phyloP scores from a whole-genome alignment of 2,113 vertebrate species.

The Neopipo cinnamomea region DNA sequence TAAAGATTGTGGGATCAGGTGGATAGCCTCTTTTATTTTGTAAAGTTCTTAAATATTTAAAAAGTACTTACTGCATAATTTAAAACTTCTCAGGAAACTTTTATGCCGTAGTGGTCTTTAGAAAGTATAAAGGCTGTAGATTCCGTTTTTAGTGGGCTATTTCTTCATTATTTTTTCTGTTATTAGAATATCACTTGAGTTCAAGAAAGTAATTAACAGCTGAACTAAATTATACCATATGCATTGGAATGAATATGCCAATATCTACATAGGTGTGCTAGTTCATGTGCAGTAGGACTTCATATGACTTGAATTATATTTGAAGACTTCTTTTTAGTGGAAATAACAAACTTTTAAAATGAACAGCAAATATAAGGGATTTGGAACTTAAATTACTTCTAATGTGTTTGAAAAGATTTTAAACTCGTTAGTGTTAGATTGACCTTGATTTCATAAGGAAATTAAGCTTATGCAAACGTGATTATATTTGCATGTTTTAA shows the following conservation, averaged over 20 bases:
- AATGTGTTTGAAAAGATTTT: neutral
- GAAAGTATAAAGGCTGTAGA: neutral
- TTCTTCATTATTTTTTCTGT: neutral
- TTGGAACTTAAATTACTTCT: neutral
- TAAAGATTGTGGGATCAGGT: neutral
- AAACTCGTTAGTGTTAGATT: neutral
- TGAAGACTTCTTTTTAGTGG: neutral
- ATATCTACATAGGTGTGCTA: neutral
- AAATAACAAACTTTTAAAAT: neutral
- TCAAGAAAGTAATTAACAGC: neutral
- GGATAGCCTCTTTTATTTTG: neutral
- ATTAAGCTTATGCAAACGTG: neutral
- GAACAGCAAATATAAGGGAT: neutral
- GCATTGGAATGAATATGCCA: neutral
- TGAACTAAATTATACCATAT: neutral
- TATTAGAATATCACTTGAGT: neutral
- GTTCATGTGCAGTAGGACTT: neutral
- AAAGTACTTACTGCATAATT: neutral
- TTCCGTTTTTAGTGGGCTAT: neutral
- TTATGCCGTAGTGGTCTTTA: neutral
- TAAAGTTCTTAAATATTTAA: neutral
- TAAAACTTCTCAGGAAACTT: neutral
- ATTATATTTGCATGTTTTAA: neutral
- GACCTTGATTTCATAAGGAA: neutral
- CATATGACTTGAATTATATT: neutral